Percentiles rank a stretch among this genome's conserved stretches.
Evolutionary conservation across 2,797 vertebrate species (phyloP).

Genomic region (Takifugu ocellatus): DNA sequence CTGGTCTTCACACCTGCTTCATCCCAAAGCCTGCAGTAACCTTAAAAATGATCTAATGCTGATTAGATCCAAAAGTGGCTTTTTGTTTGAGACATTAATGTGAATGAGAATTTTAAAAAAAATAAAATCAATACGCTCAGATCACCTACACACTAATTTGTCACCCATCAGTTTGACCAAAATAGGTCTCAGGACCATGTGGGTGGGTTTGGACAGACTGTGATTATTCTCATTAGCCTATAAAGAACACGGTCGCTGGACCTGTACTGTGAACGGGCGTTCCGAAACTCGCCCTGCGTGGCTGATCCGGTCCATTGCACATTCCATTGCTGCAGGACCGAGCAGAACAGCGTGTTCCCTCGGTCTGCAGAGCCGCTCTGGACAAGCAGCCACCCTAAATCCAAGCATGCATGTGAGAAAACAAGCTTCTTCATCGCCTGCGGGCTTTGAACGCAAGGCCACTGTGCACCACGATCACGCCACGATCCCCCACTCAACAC

Average conservation of each 20-base stretch:
- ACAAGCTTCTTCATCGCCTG: conserved; percentile 14
- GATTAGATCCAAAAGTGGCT: not conserved
- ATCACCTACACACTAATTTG: not conserved
- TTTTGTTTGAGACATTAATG: not conserved
- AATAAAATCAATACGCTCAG: no score
- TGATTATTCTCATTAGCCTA: not conserved
- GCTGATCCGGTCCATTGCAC: not conserved
- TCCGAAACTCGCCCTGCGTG: not conserved
- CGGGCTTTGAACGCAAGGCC: conserved; percentile 11
- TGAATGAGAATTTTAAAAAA: not conserved
- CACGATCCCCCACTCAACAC: conserved; percentile 7
- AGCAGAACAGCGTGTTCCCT: conserved; percentile 50
- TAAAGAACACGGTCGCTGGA: not conserved
- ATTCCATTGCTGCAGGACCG: conserved; percentile 9
- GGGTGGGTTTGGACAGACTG: not conserved
- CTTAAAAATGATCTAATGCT: not conserved
- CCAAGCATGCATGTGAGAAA: conserved; percentile 17
- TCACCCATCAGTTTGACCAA: not conserved
- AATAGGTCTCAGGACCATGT: not conserved
- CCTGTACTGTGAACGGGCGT: no score
- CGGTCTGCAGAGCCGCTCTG: conserved; percentile 11
- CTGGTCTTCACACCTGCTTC: no score
- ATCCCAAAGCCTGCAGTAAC: no score
- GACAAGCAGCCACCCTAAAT: conserved; percentile 19
- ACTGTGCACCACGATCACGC: conserved; percentile 13